These are phyloP conservation scores for Taphrorychus bicolor DNA, from an alignment of 2,888 invertebrate species.

Conservation along the genomic window DNA sequence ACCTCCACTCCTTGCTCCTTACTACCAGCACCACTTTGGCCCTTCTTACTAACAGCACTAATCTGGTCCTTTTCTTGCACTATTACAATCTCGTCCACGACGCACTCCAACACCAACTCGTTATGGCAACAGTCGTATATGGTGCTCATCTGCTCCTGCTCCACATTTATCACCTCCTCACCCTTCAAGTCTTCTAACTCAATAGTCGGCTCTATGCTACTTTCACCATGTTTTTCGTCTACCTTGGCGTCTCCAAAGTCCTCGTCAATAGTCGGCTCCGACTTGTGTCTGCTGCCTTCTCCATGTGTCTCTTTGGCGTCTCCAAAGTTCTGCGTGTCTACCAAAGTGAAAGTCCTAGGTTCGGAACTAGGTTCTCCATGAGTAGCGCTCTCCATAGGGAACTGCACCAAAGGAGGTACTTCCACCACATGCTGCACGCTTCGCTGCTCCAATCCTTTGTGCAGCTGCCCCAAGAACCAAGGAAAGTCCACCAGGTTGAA, in stretches of 20 bases:
- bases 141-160: too few relatives aligned
- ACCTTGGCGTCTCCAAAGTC: too few relatives aligned
- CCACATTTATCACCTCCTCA: neutral
- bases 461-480: constrained; percentile 13
- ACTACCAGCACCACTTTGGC: neutral
- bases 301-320: too few relatives aligned
- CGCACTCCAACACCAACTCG: constrained; percentile 10
- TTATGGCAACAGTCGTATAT: too few relatives aligned
- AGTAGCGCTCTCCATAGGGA: neutral
- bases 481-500: constrained; percentile 21
- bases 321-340: constrained; percentile 24
- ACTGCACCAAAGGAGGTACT: neutral
- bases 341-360: constrained; percentile 21
- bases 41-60: too few relatives aligned
- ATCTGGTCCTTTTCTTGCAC: too few relatives aligned
- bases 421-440: neutral
- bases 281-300: too few relatives aligned
- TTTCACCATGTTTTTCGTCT: too few relatives aligned
- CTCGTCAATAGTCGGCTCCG: too few relatives aligned
- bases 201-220: too few relatives aligned
- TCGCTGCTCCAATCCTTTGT: too few relatives aligned
- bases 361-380: constrained; percentile 22
- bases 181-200: neutral
- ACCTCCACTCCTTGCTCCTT: neutral
- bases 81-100: neutral